A percentile compares a stretch with the other conserved stretches of the same genome.
phyloP scores from a whole-genome alignment of 2,797 vertebrate species.

The Pseudopleuronectes americanus region DNA sequence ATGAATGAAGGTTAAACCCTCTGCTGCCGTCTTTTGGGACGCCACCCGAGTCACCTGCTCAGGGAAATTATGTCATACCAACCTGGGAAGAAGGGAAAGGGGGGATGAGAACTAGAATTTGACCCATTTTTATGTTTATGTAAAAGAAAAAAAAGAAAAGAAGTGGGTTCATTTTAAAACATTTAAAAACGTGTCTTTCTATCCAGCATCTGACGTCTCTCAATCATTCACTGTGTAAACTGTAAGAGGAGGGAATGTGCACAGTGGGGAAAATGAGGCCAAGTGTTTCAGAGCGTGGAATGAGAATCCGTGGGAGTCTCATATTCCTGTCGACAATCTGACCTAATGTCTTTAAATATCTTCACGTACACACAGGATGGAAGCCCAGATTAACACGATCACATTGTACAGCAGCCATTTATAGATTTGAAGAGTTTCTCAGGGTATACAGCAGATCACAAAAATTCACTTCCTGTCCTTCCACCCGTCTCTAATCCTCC shows the following conservation, averaged over 20 bases:
- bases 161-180: background rate
- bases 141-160: background rate
- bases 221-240: background rate
- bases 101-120: background rate
- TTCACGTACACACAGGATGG: constrained; percentile 52
- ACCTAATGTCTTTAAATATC: constrained; percentile 77
- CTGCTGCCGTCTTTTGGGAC: constrained; percentile 42
- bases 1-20: constrained; percentile 75
- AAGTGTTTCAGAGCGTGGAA: constrained; percentile 63
- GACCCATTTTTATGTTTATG: constrained; percentile 2
- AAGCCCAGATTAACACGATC: constrained; percentile 48
- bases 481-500: too few species aligned
- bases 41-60: constrained; percentile 45
- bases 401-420: constrained; percentile 35
- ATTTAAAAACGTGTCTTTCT: background rate
- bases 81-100: background rate
- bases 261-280: constrained; percentile 62
- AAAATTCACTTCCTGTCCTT: constrained; percentile 45
- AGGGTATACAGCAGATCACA: constrained; percentile 21
- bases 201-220: background rate
- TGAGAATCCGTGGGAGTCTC: constrained; percentile 65
- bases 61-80: constrained; percentile 42
- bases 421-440: constrained; percentile 33
- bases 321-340: constrained; percentile 75
- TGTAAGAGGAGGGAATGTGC: constrained; percentile 10